These are phyloP conservation scores for Drosophila seguyi DNA, from an alignment of 1,140 invertebrate species.

Conservation along the genomic window DNA sequence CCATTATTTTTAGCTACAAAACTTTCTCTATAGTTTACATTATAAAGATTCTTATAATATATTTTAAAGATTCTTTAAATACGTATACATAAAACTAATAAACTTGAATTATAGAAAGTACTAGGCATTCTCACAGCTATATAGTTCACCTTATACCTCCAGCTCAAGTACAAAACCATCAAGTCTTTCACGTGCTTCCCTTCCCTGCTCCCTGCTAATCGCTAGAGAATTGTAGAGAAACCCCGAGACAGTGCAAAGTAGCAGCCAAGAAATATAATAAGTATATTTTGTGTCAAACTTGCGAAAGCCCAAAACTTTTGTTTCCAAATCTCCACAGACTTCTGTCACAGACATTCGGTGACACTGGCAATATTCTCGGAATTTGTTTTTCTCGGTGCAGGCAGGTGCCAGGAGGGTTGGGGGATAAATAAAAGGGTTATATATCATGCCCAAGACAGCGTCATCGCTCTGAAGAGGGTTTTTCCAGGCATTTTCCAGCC, in stretches of 20 bases:
- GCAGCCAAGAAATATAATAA: slow-evolving; percentile 14
- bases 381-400: slow-evolving; percentile 38
- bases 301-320: slow-evolving; percentile 9
- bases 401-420: slow-evolving; percentile 43
- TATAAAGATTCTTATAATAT: not conserved
- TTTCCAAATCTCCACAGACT: slow-evolving; percentile 17
- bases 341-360: slow-evolving; percentile 18
- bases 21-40: too few species aligned
- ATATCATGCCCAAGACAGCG: slow-evolving; percentile 70
- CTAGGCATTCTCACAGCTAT: too few species aligned
- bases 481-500: slow-evolving; percentile 18
- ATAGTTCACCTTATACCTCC: not conserved
- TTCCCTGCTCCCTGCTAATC: not conserved
- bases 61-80: not conserved
- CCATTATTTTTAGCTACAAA: too few species aligned
- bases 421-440: slow-evolving; percentile 61
- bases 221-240: not conserved
- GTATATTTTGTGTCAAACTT: slow-evolving; percentile 30
- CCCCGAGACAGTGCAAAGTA: slow-evolving; percentile 3
- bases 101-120: not conserved
- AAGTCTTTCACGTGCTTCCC: not conserved
- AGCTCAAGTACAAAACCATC: not conserved
- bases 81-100: not conserved
- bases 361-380: slow-evolving; percentile 9
- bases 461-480: slow-evolving; percentile 65